phyloP scores from a whole-genome alignment of 1,140 invertebrate species.

The Scaptomyza montana region DNA sequence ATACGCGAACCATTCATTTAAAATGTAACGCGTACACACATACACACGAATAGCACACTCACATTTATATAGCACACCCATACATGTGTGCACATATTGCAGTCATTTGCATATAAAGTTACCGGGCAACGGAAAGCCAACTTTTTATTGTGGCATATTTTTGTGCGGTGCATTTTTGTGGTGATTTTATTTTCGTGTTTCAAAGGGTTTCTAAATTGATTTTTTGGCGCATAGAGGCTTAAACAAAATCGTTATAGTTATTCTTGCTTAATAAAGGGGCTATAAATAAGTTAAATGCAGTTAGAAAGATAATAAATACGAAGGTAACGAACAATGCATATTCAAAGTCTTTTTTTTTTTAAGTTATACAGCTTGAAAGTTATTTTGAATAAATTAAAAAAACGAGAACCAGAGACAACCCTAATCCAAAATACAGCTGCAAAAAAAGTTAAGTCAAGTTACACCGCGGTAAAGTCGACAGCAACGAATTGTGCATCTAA shows the following conservation, averaged over 20 bases:
- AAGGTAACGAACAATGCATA: conserved; percentile 4
- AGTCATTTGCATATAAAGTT: conserved; percentile 68
- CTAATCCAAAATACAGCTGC: conserved; percentile 37
- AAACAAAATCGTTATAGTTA: background rate
- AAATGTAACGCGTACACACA: conserved; percentile 62
- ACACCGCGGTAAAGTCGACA: conserved; percentile 23
- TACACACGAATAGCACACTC: conserved; percentile 4
- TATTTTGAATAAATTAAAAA: conserved; percentile 74
- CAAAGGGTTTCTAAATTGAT: conserved; percentile 40
- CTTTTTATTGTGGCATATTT: conserved; percentile 66
- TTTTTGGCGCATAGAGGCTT: conserved; percentile 37
- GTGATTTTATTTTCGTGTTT: conserved; percentile 42
- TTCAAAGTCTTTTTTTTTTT: background rate
- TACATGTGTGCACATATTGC: conserved; percentile 33
- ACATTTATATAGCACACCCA: background rate
- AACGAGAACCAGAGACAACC: conserved; percentile 38
- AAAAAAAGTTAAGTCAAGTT: too few species aligned
- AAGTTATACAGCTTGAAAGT: conserved; percentile 26
- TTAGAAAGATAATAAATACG: too few species aligned
- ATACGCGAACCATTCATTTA: conserved; percentile 77
- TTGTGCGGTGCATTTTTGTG: conserved; percentile 47
- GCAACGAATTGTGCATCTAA: conserved; percentile 72
- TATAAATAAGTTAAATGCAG: background rate
- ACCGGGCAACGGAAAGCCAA: conserved; percentile 67
- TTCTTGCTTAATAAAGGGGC: too few species aligned